Evolutionary conservation across 2,888 invertebrate species (phyloP), one percentile per base, ranked within the genome.

Genomic region (Volucella inanis): DNA sequence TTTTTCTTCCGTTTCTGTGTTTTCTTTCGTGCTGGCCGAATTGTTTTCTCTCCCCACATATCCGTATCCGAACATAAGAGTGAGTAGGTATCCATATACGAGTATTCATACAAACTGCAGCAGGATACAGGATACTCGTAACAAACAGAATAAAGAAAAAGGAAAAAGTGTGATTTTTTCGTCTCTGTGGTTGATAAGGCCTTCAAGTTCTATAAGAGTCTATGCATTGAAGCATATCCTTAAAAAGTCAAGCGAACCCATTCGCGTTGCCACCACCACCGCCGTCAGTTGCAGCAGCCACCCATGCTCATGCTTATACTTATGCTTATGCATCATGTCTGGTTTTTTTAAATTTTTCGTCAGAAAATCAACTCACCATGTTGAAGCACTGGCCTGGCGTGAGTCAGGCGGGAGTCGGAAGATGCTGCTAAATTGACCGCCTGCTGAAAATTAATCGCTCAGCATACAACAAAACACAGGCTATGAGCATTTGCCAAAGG

Each of bases 391-490:
- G 14, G 45, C 22, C 15, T 38, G 31, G 67, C 45, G 47, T n/a
- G 45, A 68, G 85, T 76, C 84, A 83, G 88, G 89, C 88, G 89
- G 88, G 87, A 90, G 90, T 91, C 90, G 89, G 89, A 88, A 90
- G 91, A 90, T 87, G 90, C 89, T 89, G 89, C 89, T 92, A 90
- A 92, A 91, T 90, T 91, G 90, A 91, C 92, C 90, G 90, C 91
- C 91, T 89, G 91, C 91, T 89, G 90, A 68, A 88, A 87, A 88
- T 87, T 84, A 88, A 88, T 87, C 87, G 87, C 77, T 86, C 86
- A 82, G 68, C 82, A 62, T 72, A 81, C 67, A n/a, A 77, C 62
- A 74, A 82, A 82, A 78, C 68, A 82, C 74, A 65, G 14, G 61
- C 75, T 41, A 64, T 81, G 81, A 85, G 72, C 85, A 81, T 81